These are phyloP conservation scores for Artibeus jamaicensis DNA, from an alignment of 2,797 vertebrate species.

Conservation along the genomic window DNA sequence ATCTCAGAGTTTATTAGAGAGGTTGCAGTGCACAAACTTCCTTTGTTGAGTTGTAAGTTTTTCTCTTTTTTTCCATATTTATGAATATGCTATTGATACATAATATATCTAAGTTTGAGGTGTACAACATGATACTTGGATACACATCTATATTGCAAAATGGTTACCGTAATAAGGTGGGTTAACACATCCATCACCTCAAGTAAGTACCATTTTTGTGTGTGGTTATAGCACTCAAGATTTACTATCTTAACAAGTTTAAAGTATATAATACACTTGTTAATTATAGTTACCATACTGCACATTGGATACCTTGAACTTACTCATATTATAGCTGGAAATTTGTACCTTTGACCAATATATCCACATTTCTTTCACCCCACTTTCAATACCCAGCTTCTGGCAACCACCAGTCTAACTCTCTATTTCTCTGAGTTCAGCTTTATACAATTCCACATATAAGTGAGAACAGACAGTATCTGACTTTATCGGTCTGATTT, in stretches of 20 bases:
- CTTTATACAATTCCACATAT: background rate
- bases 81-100: background rate
- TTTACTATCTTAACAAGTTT: no score
- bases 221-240: no score
- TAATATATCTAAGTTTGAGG: background rate
- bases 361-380: background rate
- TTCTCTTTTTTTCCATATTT: background rate
- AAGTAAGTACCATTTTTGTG: no score
- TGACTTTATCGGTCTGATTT: no score
- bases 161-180: background rate
- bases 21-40: background rate
- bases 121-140: background rate
- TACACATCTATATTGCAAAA: background rate
- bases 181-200: background rate
- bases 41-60: background rate
- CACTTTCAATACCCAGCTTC: background rate
- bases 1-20: background rate
- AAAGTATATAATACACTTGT: background rate
- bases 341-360: background rate
- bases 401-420: background rate
- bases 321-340: background rate
- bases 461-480: no score
- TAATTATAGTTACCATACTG: background rate
- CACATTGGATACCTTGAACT: background rate
- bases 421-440: background rate